Evolutionary conservation across 1,140 invertebrate genomes (phyloP).

Genomic region (Hirudo medicinalis): DNA sequence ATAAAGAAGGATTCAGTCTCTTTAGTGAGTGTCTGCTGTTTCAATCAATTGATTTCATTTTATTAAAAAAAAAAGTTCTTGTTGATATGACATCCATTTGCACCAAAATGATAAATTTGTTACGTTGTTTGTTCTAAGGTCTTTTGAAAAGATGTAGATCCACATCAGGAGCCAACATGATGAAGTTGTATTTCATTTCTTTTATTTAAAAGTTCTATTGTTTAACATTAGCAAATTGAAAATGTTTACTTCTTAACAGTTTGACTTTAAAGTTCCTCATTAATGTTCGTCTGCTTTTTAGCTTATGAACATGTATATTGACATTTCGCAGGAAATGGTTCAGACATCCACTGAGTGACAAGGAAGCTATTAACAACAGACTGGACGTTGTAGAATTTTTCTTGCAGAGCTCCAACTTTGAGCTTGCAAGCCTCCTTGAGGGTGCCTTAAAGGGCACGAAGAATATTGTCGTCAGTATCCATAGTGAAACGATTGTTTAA

Average conservation of each 20-base stretch:
- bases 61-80: no score
- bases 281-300: not conserved
- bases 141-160: slow-evolving; percentile 59
- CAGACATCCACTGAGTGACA: slow-evolving; percentile 49
- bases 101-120: no score
- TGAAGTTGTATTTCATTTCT: slow-evolving; percentile 30
- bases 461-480: slow-evolving; percentile 29
- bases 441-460: slow-evolving; percentile 49
- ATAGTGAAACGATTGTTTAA: no score
- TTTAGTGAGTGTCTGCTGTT: slow-evolving; percentile 41
- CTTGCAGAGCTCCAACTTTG: slow-evolving; percentile 45
- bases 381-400: slow-evolving; percentile 52
- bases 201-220: no score
- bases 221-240: no score
- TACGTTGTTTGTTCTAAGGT: slow-evolving; percentile 32
- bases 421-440: slow-evolving; percentile 46
- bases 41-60: not conserved
- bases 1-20: slow-evolving; percentile 57
- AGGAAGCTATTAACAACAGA: slow-evolving; percentile 45
- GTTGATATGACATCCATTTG: no score
- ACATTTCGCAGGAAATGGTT: slow-evolving; percentile 41
- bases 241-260: not conserved
- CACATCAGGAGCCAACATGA: slow-evolving; percentile 44
- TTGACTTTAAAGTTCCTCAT: not conserved
- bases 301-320: not conserved